Evolutionary conservation across 2,888 invertebrate species (phyloP).

Genomic region (Melieria crassipennis): DNA sequence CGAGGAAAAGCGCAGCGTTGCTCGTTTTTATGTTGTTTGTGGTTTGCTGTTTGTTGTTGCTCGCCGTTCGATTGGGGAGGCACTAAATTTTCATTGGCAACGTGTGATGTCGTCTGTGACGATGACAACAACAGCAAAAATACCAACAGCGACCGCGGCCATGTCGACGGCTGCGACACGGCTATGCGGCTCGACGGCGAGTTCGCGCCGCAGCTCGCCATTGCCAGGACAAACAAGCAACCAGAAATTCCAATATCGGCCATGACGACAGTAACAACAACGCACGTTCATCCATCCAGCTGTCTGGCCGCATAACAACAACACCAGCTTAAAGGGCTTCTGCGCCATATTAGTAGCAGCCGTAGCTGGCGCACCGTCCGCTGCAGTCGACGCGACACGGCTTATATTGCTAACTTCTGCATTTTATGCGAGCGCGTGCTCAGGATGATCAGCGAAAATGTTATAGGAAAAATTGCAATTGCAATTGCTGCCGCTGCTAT

Average conservation of each 20-base stretch:
- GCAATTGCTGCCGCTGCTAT: background rate
- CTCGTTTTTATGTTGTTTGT: slow-evolving; percentile 25
- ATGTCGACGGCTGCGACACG: background rate
- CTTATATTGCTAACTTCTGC: slow-evolving; percentile 36
- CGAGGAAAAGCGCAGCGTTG: background rate
- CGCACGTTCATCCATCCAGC: background rate
- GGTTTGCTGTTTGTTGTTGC: slow-evolving; percentile 25
- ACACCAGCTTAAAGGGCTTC: slow-evolving; percentile 25
- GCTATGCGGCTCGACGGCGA: no score
- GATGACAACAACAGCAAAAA: slow-evolving; percentile 53
- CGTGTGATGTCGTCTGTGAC: slow-evolving; percentile 62
- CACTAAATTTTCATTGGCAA: slow-evolving; percentile 56
- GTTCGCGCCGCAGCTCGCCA: no score
- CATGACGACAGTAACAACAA: slow-evolving; percentile 35
- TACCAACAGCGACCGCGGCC: slow-evolving; percentile 43
- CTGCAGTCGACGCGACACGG: background rate
- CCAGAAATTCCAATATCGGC: slow-evolving; percentile 27
- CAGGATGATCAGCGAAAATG: slow-evolving; percentile 40
- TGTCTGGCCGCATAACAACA: no score
- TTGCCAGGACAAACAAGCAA: slow-evolving; percentile 25
- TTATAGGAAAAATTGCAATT: background rate
- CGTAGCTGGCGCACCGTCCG: background rate
- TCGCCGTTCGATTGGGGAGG: slow-evolving; percentile 40
- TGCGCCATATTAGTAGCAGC: slow-evolving; percentile 46
- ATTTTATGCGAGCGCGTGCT: slow-evolving; percentile 54